Evolutionary conservation across 2,113 vertebrate species (phyloP).

Genomic region (Shinisaurus crocodilurus): DNA sequence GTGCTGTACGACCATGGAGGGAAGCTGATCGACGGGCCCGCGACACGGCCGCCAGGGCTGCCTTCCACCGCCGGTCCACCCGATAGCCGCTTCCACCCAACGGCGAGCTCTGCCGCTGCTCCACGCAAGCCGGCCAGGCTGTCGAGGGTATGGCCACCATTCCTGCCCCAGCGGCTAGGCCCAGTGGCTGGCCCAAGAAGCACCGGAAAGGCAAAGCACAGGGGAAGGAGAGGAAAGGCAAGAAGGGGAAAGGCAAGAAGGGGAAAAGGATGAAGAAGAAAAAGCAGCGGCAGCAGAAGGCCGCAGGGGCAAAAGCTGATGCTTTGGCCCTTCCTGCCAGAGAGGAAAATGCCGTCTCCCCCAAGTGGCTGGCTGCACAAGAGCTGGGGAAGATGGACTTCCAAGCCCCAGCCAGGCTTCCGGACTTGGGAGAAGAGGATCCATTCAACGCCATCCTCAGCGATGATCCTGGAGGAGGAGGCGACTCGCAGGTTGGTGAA

Average conservation of each 20-base stretch:
- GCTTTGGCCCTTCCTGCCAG: rapidly evolving
- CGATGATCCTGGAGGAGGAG: background rate
- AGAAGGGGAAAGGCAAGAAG: slow-evolving; percentile 62
- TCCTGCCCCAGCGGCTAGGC: slow-evolving; percentile 29
- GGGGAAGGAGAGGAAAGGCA: slow-evolving; percentile 73
- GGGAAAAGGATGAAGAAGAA: slow-evolving; percentile 74
- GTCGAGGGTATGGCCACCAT: rapidly evolving
- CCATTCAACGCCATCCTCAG: slow-evolving; percentile 75
- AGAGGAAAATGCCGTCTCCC: slow-evolving; percentile 36
- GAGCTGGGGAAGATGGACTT: slow-evolving; percentile 10
- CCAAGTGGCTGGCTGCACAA: slow-evolving; percentile 21
- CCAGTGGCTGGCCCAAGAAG: slow-evolving; percentile 64
- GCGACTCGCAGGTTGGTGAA: rapidly evolving
- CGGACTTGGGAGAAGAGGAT: slow-evolving; percentile 63
- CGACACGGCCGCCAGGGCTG: slow-evolving; percentile 15
- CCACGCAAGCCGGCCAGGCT: background rate
- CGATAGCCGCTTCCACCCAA: rapidly evolving
- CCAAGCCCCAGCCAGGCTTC: slow-evolving; percentile 42
- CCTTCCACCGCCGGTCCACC: background rate
- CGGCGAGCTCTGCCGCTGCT: background rate
- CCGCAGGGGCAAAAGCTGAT: background rate
- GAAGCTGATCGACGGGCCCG: slow-evolving; percentile 82
- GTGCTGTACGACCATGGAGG: slow-evolving; percentile 86
- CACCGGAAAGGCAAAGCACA: slow-evolving; percentile 70
- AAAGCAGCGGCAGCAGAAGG: slow-evolving; percentile 22